These are phyloP conservation scores for Eupithecia tripunctaria DNA, from an alignment of 2,888 invertebrate species.

Conservation along the genomic window DNA sequence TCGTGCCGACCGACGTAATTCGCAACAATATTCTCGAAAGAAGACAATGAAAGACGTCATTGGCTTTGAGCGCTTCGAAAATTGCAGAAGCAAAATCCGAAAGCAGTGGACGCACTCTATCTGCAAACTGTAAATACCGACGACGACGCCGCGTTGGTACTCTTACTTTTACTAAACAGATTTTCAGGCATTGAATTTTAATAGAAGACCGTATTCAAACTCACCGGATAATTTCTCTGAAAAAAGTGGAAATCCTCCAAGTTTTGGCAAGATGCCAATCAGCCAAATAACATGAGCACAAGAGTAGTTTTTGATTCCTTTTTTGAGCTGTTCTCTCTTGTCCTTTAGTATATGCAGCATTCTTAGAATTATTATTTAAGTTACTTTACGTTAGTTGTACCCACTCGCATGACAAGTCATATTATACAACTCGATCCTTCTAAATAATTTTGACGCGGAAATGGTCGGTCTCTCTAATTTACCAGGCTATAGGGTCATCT, in stretches of 20 bases:
- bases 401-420: not conserved
- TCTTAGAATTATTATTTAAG: not conserved
- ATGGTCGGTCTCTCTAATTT: not conserved
- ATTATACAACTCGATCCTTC: not conserved
- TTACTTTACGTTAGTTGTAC: not conserved
- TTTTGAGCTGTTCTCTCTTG: conserved; percentile 13
- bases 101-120: too few species aligned
- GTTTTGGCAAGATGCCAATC: conserved; percentile 48
- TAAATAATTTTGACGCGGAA: not conserved
- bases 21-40: too few species aligned
- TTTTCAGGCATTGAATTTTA: not conserved
- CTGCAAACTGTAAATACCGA: too few species aligned
- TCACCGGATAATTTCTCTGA: conserved; percentile 44
- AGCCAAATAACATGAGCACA: conserved; percentile 49
- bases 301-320: conserved; percentile 42
- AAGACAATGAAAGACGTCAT: too few species aligned
- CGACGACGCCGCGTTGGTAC: too few species aligned
- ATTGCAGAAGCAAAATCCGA: too few species aligned
- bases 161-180: not conserved
- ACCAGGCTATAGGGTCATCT: not conserved
- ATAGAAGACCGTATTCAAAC: conserved; percentile 34
- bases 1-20: too few species aligned
- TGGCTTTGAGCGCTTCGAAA: too few species aligned
- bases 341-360: conserved; percentile 13
- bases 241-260: conserved; percentile 49